Evolutionary conservation across 2,888 invertebrate species (phyloP), one percentile per base, ranked within the genome.

Genomic region (Polydrusus pterygomalis): DNA sequence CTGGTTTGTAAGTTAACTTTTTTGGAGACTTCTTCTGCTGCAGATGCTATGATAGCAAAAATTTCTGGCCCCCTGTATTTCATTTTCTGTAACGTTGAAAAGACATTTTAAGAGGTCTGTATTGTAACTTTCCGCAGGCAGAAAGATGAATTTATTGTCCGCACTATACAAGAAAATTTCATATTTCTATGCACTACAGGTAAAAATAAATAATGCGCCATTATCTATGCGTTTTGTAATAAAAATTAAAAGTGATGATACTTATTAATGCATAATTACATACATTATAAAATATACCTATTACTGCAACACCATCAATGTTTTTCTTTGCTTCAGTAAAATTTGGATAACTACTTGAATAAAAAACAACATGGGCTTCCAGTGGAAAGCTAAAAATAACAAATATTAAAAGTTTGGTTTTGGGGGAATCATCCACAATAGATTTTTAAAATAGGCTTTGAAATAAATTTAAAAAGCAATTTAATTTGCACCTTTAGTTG

Each of bases 251-350:
- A n/a, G n/a, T n/a, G n/a, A n/a, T n/a, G n/a, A n/a, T n/a, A n/a
- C n/a, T n/a, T n/a, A n/a, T n/a, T n/a, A 25, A 25, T 25, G 1
- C 25, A 25, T 3, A 25, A 25, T n/a, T 30, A 60, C 58, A 18
- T 60, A 60, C 58, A 38, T 60, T 18, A 60, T 38, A 60, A 15
- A 60, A 11, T 18, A 60, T 38, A 2, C 38, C 40, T 10, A 60
- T 17, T 1, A 60, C 58, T 17, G 38, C 38, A 17, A 60, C 11
- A 11, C 58, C 58, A 40, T 60, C 15, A 17, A 10, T 2, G 5
- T 60, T 9, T 5, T 17, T n/a, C 38, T 3, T 60, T 17, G 58
- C 58, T 38, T 9, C 15, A 17, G 38, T 38, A 17, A 60, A 18
- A 60, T 38, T 60, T 30, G 58, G 5, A 60, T 38, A 60, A 38